Evolutionary conservation across 2,888 invertebrate genomes (phyloP), one percentile per base, ranked within the genome.

Genomic region (Trimorus sp.): DNA sequence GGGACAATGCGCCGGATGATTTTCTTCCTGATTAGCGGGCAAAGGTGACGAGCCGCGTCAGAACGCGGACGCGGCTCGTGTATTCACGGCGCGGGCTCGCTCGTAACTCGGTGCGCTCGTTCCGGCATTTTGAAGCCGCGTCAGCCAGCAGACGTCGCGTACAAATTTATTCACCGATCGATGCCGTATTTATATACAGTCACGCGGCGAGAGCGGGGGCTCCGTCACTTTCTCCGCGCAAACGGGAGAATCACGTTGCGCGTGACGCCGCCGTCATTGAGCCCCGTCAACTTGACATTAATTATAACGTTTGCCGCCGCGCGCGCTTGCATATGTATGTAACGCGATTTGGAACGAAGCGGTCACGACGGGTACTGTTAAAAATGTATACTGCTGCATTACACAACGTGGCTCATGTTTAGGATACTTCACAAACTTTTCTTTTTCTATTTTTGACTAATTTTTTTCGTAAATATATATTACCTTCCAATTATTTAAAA

Each of bases 191-290:
- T 74, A 59, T 75, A 79, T 75, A 70, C 51, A 79, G 79, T 74
- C 54, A 73, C 60, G 66, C 62, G 42, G 74, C 66, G 48, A 73
- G 66, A 68, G 66, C 16, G 58, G 59, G 66, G 73, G 58, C 60
- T 60, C 56, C 71, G 36, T 81, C 74, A 82, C 82, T 82, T 82
- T 78, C 82, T 66, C 78, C 70, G 53, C 71, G 60, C 54, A 51
- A 62, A 80, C 77, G 74, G 68, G 77, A 26, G 26, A 82, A 82
- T 77, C 82, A 74, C 77, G 82, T 82, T 82, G 26, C 58, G 58
- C 70, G 68, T 77, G 77, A 77, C 60, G 58, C 38, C 36, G 73
- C 53, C 68, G 71, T 66, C 63, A 75, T 70, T 75, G 73, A 73
- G 56, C 37, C 48, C 59, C 68, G 56, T 81, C 62, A 68, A 59